These are phyloP conservation scores for Creontiades dilutus DNA, from an alignment of 2,888 invertebrate species.

Conservation along the genomic window DNA sequence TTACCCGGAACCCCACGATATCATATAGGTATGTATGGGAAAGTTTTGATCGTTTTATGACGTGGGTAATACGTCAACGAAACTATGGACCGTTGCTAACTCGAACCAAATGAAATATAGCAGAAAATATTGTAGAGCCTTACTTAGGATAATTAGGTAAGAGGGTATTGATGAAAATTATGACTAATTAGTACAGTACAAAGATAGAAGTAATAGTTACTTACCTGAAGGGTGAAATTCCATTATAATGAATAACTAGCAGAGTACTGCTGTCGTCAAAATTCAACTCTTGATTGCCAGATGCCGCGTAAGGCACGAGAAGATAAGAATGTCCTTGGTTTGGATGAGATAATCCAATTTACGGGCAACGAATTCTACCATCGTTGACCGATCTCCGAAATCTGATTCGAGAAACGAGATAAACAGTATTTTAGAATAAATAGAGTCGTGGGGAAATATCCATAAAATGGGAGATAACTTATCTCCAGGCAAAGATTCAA, in stretches of 20 bases:
- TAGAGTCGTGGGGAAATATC: too few species aligned
- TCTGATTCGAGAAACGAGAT: too few species aligned
- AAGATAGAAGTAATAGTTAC: not conserved
- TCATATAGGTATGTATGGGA: too few species aligned
- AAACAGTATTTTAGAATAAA: too few species aligned
- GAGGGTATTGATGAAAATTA: not conserved
- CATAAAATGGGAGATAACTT: too few species aligned
- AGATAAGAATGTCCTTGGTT: constrained; percentile 17
- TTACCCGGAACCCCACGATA: too few species aligned
- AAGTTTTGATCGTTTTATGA: too few species aligned
- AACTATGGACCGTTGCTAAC: too few species aligned
- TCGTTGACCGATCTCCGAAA: not conserved
- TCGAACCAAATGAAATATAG: too few species aligned
- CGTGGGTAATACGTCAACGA: too few species aligned
- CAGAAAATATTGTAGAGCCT: too few species aligned
- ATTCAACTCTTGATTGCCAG: not conserved
- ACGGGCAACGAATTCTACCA: not conserved
- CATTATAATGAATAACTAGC: not conserved
- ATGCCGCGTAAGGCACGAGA: not conserved
- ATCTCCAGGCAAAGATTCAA: too few species aligned
- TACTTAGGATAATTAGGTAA: not conserved
- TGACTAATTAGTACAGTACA: not conserved
- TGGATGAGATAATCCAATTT: constrained; percentile 6
- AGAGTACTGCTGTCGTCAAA: not conserved
- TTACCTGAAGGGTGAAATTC: not conserved